Percentiles rank a stretch among this genome's conserved stretches.
Conservation (phyloP, 2,797 vertebrate species). For the Meda fulgida region DNA sequence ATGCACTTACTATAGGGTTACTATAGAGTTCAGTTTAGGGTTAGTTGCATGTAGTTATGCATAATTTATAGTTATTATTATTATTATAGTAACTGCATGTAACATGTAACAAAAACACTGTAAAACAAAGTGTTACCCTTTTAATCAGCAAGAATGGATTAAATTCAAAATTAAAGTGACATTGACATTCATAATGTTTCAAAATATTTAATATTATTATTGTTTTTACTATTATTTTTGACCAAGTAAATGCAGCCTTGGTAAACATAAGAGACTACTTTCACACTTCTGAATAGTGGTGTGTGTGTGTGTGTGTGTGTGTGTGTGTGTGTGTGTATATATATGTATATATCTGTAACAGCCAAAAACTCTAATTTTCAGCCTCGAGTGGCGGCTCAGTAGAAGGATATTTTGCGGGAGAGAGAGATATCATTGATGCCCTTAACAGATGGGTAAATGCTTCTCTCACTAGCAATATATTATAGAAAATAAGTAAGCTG, state of each 20-base stretch:
- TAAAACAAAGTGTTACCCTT: background rate
- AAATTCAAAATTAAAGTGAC: background rate
- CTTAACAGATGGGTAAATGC: slow-evolving; percentile 91
- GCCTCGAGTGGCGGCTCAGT: slow-evolving; percentile 70
- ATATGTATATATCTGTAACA: background rate
- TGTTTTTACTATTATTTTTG: background rate
- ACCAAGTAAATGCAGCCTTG: background rate
- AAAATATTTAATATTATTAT: background rate
- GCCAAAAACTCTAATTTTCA: slow-evolving; percentile 38
- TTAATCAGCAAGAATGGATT: no score
- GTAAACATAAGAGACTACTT: background rate
- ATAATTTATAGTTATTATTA: no score
- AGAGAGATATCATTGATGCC: slow-evolving; percentile 84
- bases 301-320: background rate
- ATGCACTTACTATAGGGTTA: no score
- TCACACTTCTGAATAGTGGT: background rate
- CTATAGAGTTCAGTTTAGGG: no score
- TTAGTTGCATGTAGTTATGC: no score
- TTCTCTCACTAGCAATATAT: background rate
- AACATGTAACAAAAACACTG: no score
- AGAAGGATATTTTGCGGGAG: slow-evolving; percentile 72
- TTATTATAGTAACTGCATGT: no score
- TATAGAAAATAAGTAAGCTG: background rate
- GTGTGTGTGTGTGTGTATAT: no score
- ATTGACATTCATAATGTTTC: background rate